A percentile compares a stretch with the other conserved stretches of the same genome.
phyloP scores from a whole-genome alignment of 2,888 invertebrate genomes.

The Palloptera scutellata region DNA sequence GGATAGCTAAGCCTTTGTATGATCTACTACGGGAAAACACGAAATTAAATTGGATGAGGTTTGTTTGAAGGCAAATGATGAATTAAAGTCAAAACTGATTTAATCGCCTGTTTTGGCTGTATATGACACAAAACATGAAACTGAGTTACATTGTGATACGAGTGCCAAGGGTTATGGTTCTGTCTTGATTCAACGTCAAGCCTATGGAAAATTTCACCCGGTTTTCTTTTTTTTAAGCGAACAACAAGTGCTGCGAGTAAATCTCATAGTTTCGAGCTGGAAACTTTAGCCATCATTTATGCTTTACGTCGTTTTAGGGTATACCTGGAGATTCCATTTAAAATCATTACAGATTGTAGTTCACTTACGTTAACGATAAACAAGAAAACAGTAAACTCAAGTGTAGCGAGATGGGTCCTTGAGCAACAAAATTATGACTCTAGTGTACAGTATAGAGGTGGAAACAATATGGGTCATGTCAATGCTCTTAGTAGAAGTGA shows the following conservation, averaged over 20 bases:
- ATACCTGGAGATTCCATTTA: conserved; percentile 38
- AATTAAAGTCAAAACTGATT: conserved; percentile 26
- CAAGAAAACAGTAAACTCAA: conserved; percentile 17
- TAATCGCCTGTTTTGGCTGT: conserved; percentile 45
- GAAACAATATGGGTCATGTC: conserved; percentile 30
- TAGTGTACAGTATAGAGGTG: conserved; percentile 25
- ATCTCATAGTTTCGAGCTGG: conserved; percentile 51
- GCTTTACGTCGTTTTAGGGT: conserved; percentile 40
- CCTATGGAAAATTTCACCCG: conserved; percentile 45
- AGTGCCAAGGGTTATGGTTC: conserved; percentile 48
- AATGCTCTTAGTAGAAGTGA: conserved; percentile 31
- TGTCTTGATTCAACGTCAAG: conserved; percentile 44
- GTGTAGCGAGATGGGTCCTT: conserved; percentile 21
- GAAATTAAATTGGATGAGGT: conserved; percentile 24
- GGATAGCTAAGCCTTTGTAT: conserved; percentile 29
- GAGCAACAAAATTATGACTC: conserved; percentile 26
- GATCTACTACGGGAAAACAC: conserved; percentile 22
- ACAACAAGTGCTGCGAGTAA: conserved; percentile 42
- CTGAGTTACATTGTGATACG: conserved; percentile 53
- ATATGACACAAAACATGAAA: conserved; percentile 44
- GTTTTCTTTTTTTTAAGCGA: conserved; percentile 50
- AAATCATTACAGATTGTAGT: conserved; percentile 47
- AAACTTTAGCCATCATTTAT: conserved; percentile 48
- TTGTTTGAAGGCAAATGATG: conserved; percentile 28
- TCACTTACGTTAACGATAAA: conserved; percentile 34